Percentiles rank a stretch among this genome's conserved stretches.
Evolutionary conservation across 2,888 invertebrate species (phyloP).

Genomic region (Chrysodeixis includens): DNA sequence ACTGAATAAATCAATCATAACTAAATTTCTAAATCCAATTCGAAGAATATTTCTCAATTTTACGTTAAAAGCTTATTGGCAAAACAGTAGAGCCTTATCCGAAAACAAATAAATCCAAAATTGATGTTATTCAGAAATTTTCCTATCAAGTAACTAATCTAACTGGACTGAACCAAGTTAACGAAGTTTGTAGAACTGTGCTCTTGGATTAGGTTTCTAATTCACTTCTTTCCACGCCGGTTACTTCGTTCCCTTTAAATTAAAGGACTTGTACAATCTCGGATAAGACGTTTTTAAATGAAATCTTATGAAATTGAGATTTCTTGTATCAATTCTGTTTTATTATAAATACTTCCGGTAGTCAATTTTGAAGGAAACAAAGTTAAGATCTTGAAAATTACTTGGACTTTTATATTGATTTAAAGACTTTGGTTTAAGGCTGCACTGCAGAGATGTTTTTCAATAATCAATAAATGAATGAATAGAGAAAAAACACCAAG

Average conservation of each 20-base stretch:
- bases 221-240: conserved; percentile 5
- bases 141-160: conserved; percentile 6
- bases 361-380: too few species aligned
- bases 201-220: conserved; percentile 32
- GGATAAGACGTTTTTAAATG: conserved; percentile 20
- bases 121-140: not conserved
- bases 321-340: not conserved
- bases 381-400: too few species aligned
- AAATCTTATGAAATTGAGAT: conserved; percentile 3
- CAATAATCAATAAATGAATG: too few species aligned
- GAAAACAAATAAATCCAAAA: conserved; percentile 6
- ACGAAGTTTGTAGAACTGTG: conserved; percentile 31
- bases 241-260: conserved; percentile 26
- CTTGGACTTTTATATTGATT: too few species aligned
- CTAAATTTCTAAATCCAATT: too few species aligned
- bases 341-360: not conserved
- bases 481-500: too few species aligned
- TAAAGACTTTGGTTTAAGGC: too few species aligned
- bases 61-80: too few species aligned
- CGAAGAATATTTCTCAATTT: too few species aligned
- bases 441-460: too few species aligned
- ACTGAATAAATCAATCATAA: too few species aligned
- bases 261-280: conserved; percentile 3
- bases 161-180: conserved; percentile 15
- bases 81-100: not conserved